A percentile compares a stretch with the other conserved stretches of the same genome.
These are phyloP conservation scores for Himalopsyche kuldschensis DNA, from an alignment of 2,888 invertebrate genomes.

Conservation along the genomic window DNA sequence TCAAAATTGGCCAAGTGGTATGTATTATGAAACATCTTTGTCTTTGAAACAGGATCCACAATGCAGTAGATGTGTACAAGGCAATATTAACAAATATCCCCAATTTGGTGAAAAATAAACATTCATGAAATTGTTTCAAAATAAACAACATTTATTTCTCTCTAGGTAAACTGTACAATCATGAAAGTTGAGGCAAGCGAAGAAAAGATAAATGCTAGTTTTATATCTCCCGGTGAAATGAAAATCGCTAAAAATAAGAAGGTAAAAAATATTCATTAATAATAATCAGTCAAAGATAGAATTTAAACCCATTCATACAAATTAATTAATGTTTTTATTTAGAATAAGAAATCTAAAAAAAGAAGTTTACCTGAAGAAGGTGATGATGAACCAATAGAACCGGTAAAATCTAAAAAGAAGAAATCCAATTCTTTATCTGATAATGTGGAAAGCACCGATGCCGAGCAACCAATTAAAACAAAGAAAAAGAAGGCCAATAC, in stretches of 20 bases:
- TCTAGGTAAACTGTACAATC: constrained; percentile 59
- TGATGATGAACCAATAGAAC: constrained; percentile 24
- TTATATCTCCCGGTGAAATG: constrained; percentile 42
- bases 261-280: background rate
- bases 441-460: background rate
- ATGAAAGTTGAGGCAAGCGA: constrained; percentile 47
- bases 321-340: background rate
- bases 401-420: constrained; percentile 31
- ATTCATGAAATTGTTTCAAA: background rate
- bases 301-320: no score
- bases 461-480: background rate
- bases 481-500: constrained; percentile 10
- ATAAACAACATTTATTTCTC: constrained; percentile 22
- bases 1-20: constrained; percentile 65
- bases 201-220: constrained; percentile 53
- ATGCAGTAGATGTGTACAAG: no score
- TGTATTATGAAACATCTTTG: no score
- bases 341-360: constrained; percentile 28
- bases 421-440: background rate
- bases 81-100: no score
- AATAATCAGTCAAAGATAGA: no score
- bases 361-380: constrained; percentile 17
- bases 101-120: no score
- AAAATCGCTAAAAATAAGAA: background rate
- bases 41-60: no score